phyloP scores from a whole-genome alignment of 2,888 invertebrate genomes.

The Pollenia labialis region DNA sequence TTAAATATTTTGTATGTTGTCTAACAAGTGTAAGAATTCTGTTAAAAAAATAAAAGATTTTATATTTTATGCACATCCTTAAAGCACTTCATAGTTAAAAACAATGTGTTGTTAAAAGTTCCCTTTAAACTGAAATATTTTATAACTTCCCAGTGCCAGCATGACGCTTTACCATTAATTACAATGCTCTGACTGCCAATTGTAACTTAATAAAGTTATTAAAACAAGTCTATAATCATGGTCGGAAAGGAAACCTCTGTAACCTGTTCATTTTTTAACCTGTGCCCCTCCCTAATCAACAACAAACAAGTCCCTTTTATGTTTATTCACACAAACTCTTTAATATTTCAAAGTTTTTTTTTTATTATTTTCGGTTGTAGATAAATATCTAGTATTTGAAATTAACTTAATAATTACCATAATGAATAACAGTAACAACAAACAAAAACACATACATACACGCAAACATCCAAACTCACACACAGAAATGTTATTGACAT shows the following conservation, averaged over 20 bases:
- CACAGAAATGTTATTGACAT: constrained; percentile 11
- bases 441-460: background rate
- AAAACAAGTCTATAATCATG: constrained; percentile 43
- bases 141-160: constrained; percentile 10
- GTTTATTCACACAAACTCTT: background rate
- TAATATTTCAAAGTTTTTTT: constrained; percentile 39
- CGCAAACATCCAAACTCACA: background rate
- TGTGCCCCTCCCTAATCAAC: constrained; percentile 23
- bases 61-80: background rate
- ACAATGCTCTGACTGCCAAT: background rate
- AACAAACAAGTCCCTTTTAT: constrained; percentile 24
- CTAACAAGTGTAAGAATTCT: background rate
- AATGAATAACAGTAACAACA: constrained; percentile 50
- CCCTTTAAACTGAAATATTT: constrained; percentile 34
- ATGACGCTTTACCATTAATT: constrained; percentile 31
- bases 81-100: background rate
- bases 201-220: constrained; percentile 69
- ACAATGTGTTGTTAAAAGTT: constrained; percentile 3
- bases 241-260: background rate
- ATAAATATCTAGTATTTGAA: constrained; percentile 70
- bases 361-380: constrained; percentile 26
- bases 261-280: constrained; percentile 24
- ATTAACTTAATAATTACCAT: constrained; percentile 72
- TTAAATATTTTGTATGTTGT: constrained; percentile 32
- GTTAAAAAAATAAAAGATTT: background rate